Conservation (phyloP, 2,888 invertebrate species). For the Amphipyra tragopoginis region DNA sequence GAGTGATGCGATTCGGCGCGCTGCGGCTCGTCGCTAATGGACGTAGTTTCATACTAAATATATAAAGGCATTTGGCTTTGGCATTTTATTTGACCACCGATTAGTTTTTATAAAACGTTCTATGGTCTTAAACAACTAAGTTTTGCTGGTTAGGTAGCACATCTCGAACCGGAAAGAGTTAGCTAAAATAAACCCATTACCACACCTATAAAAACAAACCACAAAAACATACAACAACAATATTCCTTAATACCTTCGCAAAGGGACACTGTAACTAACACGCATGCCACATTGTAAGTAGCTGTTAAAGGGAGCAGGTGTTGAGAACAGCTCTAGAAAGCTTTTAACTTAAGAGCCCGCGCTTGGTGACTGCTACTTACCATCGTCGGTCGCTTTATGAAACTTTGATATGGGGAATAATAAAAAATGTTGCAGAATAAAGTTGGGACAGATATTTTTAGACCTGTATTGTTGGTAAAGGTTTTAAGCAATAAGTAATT, state of each 20-base stretch:
- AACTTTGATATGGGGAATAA: constrained; percentile 58
- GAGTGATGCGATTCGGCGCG: no score
- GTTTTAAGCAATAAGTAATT: no score
- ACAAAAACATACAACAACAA: constrained; percentile 2
- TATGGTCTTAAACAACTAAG: no score
- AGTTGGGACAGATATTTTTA: constrained; percentile 26
- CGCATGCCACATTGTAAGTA: constrained; percentile 52
- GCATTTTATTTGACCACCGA: no score
- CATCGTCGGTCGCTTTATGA: constrained; percentile 47
- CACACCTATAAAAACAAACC: not conserved
- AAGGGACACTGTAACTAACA: constrained; percentile 29
- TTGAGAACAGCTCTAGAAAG: constrained; percentile 54
- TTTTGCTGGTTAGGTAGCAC: no score
- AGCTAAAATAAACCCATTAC: constrained; percentile 1
- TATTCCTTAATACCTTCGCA: constrained; percentile 4
- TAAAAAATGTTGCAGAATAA: constrained; percentile 41
- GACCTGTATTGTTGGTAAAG: constrained; percentile 6
- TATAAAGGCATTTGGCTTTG: no score
- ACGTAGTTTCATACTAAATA: no score
- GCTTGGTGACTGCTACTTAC: constrained; percentile 53
- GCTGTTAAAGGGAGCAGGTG: constrained; percentile 56
- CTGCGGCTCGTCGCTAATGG: no score
- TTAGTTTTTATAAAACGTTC: no score
- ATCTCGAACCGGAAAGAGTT: not conserved
- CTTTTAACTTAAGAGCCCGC: constrained; percentile 58